Conservation (phyloP, 2,113 vertebrate species). For the Gila orcuttii region DNA sequence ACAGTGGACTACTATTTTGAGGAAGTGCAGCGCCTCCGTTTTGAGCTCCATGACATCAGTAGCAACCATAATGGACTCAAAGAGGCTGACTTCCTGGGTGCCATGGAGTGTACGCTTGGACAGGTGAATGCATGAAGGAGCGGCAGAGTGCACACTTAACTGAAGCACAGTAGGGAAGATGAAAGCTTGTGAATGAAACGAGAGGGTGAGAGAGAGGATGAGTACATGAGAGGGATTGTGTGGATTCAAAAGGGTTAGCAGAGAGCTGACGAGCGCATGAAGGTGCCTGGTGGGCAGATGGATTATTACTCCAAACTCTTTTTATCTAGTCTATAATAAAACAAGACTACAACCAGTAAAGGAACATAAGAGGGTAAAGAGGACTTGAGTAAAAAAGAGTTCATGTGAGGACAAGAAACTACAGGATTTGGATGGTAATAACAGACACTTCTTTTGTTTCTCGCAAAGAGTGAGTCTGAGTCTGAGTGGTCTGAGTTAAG, state of each 20-base stretch:
- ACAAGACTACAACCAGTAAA: neutral
- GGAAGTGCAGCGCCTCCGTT: constrained; percentile 93
- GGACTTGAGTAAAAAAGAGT: neutral
- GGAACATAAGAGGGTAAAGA: constrained; percentile 8
- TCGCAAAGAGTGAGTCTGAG: no score
- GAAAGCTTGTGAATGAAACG: neutral
- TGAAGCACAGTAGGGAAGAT: constrained; percentile 3
- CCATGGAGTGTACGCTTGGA: constrained; percentile 96
- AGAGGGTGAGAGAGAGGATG: neutral
- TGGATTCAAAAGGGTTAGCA: neutral
- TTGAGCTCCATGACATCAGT: constrained; percentile 96
- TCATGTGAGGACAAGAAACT: neutral
- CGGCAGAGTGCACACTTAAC: constrained; percentile 16
- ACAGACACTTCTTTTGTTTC: neutral
- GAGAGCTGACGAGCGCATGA: neutral
- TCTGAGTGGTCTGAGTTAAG: neutral
- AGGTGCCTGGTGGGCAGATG: neutral
- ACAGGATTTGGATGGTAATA: neutral
- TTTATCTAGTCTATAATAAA: constrained; percentile 13
- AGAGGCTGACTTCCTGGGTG: constrained; percentile 93
- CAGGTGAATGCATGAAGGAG: constrained; percentile 77
- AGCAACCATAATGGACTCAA: constrained; percentile 94
- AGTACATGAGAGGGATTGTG: neutral
- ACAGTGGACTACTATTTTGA: constrained; percentile 98
- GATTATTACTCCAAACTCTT: constrained; percentile 20